Evolutionary conservation across 1,140 invertebrate genomes (phyloP).

Genomic region (Ridgeia piscesae): DNA sequence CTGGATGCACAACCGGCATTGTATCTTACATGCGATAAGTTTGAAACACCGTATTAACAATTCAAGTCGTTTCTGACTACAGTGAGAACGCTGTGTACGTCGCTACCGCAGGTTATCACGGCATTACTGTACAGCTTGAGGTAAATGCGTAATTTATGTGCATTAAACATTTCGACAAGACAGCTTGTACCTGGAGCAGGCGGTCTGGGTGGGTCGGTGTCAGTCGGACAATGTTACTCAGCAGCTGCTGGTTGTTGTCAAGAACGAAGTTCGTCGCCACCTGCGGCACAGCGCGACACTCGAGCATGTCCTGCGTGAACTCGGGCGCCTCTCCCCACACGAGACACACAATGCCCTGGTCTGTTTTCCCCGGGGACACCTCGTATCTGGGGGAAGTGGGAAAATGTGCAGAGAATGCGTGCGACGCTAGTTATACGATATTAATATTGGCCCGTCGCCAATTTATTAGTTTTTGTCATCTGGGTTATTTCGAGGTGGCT

Average conservation of each 20-base stretch:
- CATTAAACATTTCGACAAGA: neutral
- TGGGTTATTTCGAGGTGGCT: no score
- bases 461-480: no score
- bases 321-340: neutral
- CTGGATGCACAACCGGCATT: neutral
- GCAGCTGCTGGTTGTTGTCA: neutral
- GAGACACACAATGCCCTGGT: neutral
- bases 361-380: neutral
- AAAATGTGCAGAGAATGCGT: neutral
- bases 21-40: no score
- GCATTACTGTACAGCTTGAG: no score
- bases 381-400: neutral
- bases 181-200: neutral
- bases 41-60: neutral
- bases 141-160: neutral
- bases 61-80: neutral
- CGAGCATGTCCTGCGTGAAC: neutral
- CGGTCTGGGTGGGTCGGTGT: neutral
- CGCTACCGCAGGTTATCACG: no score
- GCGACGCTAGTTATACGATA: no score
- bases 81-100: neutral
- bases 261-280: neutral
- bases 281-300: neutral
- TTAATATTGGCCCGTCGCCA: no score
- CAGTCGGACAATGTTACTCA: neutral